Evolutionary conservation across 2,888 invertebrate genomes (phyloP).

Genomic region (Sthenelais limicola): DNA sequence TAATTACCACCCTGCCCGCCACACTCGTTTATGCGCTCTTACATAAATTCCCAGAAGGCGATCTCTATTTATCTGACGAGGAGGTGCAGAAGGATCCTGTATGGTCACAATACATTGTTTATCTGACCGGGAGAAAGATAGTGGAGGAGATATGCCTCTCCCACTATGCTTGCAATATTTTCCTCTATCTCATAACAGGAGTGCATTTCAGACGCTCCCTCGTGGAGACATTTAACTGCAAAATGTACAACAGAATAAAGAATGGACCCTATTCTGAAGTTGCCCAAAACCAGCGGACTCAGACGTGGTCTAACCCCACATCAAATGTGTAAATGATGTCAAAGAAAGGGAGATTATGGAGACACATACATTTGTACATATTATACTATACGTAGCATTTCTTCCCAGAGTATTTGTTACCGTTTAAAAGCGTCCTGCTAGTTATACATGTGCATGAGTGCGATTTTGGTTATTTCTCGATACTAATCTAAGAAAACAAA

Average conservation of each 20-base stretch:
- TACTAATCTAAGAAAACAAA: too few species aligned
- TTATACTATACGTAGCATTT: too few species aligned
- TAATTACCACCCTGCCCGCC: constrained; percentile 69
- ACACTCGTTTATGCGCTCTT: constrained; percentile 67
- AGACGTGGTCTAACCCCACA: too few species aligned
- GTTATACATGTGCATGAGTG: too few species aligned
- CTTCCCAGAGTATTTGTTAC: too few species aligned
- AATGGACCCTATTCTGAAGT: constrained; percentile 32
- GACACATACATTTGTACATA: too few species aligned
- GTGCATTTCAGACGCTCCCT: constrained; percentile 55
- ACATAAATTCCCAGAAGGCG: constrained; percentile 58
- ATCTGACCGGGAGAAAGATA: constrained; percentile 57
- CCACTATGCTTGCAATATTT: constrained; percentile 66
- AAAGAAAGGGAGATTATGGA: too few species aligned
- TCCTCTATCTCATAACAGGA: constrained; percentile 63
- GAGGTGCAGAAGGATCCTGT: constrained; percentile 55
- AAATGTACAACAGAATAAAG: constrained; percentile 23
- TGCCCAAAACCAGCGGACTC: neutral
- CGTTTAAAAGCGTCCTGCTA: too few species aligned
- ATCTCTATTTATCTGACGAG: constrained; percentile 53
- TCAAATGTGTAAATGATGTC: too few species aligned
- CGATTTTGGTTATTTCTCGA: too few species aligned
- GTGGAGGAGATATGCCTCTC: constrained; percentile 64
- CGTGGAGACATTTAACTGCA: constrained; percentile 31
- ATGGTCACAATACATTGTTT: constrained; percentile 58